Evolutionary conservation across 1,140 invertebrate genomes (phyloP).

Genomic region (Drusus annulatus): DNA sequence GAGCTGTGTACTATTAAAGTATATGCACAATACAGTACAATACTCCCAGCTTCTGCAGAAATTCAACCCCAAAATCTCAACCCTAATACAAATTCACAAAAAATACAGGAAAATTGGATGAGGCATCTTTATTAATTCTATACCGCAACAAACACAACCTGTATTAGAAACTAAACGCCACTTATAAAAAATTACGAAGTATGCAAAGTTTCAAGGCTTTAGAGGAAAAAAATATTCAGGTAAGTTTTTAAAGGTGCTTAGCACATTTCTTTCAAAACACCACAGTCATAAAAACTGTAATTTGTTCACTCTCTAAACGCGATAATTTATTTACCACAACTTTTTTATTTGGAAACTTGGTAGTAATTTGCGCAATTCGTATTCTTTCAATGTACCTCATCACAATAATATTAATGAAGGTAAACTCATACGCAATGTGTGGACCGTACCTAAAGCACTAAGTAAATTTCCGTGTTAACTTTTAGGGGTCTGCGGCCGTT

Average conservation of each 20-base stretch:
- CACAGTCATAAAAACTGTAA: not conserved
- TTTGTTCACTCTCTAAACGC: too few relatives aligned
- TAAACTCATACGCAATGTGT: not conserved
- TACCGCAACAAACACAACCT: too few relatives aligned
- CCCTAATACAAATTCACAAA: too few relatives aligned
- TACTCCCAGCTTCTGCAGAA: too few relatives aligned
- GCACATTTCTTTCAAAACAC: not conserved
- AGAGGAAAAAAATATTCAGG: not conserved
- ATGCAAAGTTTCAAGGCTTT: too few relatives aligned
- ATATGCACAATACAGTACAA: too few relatives aligned
- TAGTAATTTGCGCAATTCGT: not conserved
- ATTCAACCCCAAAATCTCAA: too few relatives aligned
- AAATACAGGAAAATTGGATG: too few relatives aligned
- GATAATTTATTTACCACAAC: not conserved
- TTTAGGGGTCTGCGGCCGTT: not conserved
- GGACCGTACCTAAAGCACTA: conserved; percentile 10
- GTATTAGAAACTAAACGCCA: too few relatives aligned
- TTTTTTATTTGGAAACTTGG: not conserved
- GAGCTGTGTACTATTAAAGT: too few relatives aligned
- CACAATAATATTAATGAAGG: not conserved
- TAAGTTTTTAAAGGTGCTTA: not conserved
- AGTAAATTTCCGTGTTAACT: conserved; percentile 40
- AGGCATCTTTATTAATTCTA: too few relatives aligned
- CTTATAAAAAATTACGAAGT: too few relatives aligned
- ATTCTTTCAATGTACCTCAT: not conserved